Percentiles rank a stretch among this genome's conserved stretches.
Evolutionary conservation across 2,888 invertebrate genomes (phyloP).

Genomic region (Thymelicus lineola): DNA sequence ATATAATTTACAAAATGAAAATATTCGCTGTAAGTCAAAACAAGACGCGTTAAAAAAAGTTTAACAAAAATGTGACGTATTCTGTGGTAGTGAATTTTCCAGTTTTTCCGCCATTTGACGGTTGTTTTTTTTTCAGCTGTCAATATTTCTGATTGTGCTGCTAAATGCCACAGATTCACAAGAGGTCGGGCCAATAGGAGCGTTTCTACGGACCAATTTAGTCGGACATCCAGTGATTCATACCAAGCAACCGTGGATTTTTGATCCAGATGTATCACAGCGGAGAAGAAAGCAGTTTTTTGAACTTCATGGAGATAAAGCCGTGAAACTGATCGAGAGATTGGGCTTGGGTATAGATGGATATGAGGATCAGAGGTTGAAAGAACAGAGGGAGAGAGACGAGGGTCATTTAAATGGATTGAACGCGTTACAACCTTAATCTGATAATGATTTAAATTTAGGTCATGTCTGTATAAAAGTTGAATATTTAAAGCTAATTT

Average conservation of each 20-base stretch:
- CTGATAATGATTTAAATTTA: no score
- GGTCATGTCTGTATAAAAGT: no score
- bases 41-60: background rate
- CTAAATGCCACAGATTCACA: conserved; percentile 45
- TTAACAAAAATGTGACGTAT: background rate
- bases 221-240: conserved; percentile 87
- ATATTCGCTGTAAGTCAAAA: conserved; percentile 56
- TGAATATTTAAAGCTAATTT: no score
- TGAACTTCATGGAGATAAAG: conserved; percentile 86
- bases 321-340: conserved; percentile 87
- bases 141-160: conserved; percentile 53
- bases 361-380: conserved; percentile 81
- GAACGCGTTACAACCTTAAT: conserved; percentile 66
- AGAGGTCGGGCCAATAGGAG: conserved; percentile 60
- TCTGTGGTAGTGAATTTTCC: background rate
- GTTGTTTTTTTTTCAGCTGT: conserved; percentile 62
- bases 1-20: conserved; percentile 49
- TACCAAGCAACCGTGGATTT: conserved; percentile 84
- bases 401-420: conserved; percentile 84
- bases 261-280: conserved; percentile 87
- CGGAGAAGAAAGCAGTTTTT: conserved; percentile 86
- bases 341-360: conserved; percentile 88
- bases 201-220: conserved; percentile 79
- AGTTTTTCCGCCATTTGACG: conserved; percentile 38
- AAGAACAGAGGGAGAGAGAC: conserved; percentile 81